These are phyloP conservation scores for Melipona beecheii DNA, from an alignment of 2,888 invertebrate genomes.

Conservation along the genomic window DNA sequence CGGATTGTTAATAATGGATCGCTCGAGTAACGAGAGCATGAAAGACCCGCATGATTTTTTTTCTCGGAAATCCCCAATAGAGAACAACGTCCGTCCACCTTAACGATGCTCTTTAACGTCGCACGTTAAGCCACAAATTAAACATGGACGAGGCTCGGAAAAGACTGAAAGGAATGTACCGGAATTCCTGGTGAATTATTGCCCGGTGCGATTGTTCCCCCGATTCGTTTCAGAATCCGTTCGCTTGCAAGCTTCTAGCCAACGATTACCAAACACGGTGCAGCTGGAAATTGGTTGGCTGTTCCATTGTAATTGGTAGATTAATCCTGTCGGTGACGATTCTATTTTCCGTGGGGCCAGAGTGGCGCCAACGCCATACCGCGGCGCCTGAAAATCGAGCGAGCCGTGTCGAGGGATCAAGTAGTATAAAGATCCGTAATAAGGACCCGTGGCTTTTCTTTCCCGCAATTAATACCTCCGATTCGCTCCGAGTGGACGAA, in stretches of 20 bases:
- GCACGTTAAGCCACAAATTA: not conserved
- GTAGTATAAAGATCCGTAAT: conserved; percentile 38
- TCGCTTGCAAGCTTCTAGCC: conserved; percentile 17
- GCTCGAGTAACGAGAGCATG: no score
- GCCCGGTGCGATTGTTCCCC: conserved; percentile 13
- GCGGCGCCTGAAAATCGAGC: not conserved
- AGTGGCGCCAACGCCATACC: not conserved
- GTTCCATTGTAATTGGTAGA: conserved; percentile 59
- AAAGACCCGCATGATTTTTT: no score
- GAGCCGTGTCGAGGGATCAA: conserved; percentile 26
- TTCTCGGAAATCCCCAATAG: no score
- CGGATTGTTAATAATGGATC: no score
- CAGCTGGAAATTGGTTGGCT: conserved; percentile 41
- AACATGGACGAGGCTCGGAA: not conserved
- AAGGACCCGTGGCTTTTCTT: conserved; percentile 22
- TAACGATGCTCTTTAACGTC: no score
- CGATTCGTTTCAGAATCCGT: conserved; percentile 37
- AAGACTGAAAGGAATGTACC: not conserved
- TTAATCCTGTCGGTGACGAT: conserved; percentile 56
- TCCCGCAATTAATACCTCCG: conserved; percentile 28
- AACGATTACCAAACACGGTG: conserved; percentile 37
- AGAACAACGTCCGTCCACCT: no score
- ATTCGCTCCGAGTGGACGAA: not conserved
- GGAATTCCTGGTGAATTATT: conserved; percentile 25
- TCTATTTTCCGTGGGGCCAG: conserved; percentile 22